Evolutionary conservation across 2,888 invertebrate species (phyloP), one percentile per base, ranked within the genome.

Genomic region (Trichopoda pennipes): DNA sequence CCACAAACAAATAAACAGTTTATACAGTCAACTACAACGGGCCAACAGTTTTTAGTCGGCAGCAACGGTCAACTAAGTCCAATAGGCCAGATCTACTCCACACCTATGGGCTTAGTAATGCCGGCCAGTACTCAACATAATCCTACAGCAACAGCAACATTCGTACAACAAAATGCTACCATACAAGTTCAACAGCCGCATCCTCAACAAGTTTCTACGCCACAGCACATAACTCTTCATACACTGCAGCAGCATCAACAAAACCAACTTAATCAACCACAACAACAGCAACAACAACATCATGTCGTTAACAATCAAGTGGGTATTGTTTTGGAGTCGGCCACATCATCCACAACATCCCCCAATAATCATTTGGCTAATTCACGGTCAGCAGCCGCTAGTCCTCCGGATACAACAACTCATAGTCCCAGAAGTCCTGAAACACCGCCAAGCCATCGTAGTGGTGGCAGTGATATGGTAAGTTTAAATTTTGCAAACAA

Each of bases 331-430:
- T 85, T 86, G 47, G 86, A 87, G 78, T 76, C 85, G 55, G 85
- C 85, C 17, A 81, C 83, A n/a, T 78, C 84, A 0, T 84, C 85
- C 16, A 76, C 84, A 6, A 64, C 81, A n/a, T 84, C 83, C 16
- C 68, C 81, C 23, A 72, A 61, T 38, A 28, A 21, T 2, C 80
- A 68, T 47, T 79, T 47, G 55, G 42, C 64, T 51, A 85, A 83
- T 81, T 89, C 88, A 9, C 89, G 88, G 69, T 85, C 87, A 35
- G 86, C 88, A 17, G 92, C 92, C 4, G 93, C 93, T 23, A 94
- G 94, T 88, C 96, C 96, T 8, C 96, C 96, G 0, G 96, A 96
- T 87, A 96, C 96, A 0, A 96, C 96, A 0, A 96, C 96, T 0
- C 95, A 95, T 87, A 96, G 96, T 90, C 96, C 96, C 16, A 92